Percentiles rank a stretch among this genome's conserved stretches.
These are phyloP conservation scores for Chionoecetes opilio DNA, from an alignment of 1,140 invertebrate species.

Conservation along the genomic window DNA sequence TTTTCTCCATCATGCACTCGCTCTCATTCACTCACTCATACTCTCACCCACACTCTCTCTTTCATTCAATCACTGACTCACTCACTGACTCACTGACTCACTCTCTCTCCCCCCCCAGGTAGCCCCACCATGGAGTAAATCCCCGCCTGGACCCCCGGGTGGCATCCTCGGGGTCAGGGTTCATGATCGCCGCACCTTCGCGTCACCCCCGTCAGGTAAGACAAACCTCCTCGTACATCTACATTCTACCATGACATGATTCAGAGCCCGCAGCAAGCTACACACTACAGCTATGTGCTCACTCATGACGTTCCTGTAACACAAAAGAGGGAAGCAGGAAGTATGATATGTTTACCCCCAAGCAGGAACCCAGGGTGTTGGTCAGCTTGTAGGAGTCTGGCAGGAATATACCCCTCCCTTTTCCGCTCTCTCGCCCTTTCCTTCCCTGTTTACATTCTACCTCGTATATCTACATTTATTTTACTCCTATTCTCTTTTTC, in stretches of 20 bases:
- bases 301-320: too few relatives aligned
- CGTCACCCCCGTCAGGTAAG: neutral
- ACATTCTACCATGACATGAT: too few relatives aligned
- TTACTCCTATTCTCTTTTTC: too few relatives aligned
- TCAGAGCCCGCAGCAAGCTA: too few relatives aligned
- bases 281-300: too few relatives aligned
- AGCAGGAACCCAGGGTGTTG: neutral
- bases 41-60: neutral
- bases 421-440: conserved; percentile 9
- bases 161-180: neutral
- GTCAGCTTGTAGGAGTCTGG: neutral
- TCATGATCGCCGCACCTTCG: neutral
- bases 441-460: too few relatives aligned
- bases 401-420: neutral
- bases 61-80: neutral
- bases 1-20: neutral
- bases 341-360: too few relatives aligned
- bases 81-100: neutral
- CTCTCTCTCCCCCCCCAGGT: neutral
- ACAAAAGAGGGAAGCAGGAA: too few relatives aligned
- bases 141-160: neutral
- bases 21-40: too few relatives aligned
- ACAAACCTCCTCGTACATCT: too few relatives aligned
- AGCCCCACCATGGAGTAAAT: neutral
- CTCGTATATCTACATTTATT: too few relatives aligned